A percentile compares a stretch with the other conserved stretches of the same genome.
Evolutionary conservation across 2,888 invertebrate species (phyloP).

Genomic region (Cheilosia variabilis): DNA sequence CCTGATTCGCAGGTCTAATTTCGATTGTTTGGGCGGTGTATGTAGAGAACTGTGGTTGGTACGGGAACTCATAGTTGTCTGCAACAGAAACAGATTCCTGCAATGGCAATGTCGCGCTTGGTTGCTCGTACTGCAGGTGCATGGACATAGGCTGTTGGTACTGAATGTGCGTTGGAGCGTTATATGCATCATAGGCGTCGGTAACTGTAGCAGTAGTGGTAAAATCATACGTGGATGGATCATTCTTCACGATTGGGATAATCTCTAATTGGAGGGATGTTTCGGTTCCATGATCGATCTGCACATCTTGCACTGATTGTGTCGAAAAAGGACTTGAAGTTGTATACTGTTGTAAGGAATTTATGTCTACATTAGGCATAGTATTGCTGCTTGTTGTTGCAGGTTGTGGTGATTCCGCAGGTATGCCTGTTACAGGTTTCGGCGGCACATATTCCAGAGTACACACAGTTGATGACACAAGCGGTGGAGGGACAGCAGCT

Average conservation of each 20-base stretch:
- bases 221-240: slow-evolving; percentile 48
- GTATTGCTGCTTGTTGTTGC: not conserved
- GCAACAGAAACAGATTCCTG: slow-evolving; percentile 25
- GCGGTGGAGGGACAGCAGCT: slow-evolving; percentile 39
- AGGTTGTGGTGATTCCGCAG: slow-evolving; percentile 18
- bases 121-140: slow-evolving; percentile 51
- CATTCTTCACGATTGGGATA: slow-evolving; percentile 53
- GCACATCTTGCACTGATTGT: slow-evolving; percentile 36
- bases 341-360: slow-evolving; percentile 41
- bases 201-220: not conserved
- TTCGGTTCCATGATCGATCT: slow-evolving; percentile 1
- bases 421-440: not conserved
- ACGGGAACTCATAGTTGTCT: slow-evolving; percentile 31
- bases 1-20: slow-evolving; percentile 14
- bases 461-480: slow-evolving; percentile 21
- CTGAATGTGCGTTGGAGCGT: slow-evolving; percentile 10
- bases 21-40: slow-evolving; percentile 22
- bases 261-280: slow-evolving; percentile 57
- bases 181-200: slow-evolving; percentile 14
- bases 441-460: slow-evolving; percentile 8
- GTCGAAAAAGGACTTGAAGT: slow-evolving; percentile 15
- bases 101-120: slow-evolving; percentile 12
- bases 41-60: slow-evolving; percentile 35
- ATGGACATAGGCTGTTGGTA: slow-evolving; percentile 35
- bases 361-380: slow-evolving; percentile 1